phyloP scores from a whole-genome alignment of 1,140 invertebrate genomes.

The Heliconius congener region DNA sequence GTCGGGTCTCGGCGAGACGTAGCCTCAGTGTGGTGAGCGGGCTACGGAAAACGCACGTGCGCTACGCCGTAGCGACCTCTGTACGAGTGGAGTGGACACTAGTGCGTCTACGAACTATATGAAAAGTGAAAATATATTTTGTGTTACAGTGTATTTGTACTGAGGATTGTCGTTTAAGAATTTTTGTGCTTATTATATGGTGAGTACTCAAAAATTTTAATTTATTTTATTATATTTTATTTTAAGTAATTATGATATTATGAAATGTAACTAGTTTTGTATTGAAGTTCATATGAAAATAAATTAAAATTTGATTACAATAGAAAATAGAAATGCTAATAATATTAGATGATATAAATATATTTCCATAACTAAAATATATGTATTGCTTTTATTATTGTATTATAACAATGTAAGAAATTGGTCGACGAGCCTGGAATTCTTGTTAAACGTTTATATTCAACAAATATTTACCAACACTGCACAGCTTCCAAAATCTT shows the following conservation, averaged over 20 bases:
- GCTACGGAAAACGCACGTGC: constrained; percentile 63
- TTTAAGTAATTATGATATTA: background rate
- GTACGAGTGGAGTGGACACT: constrained; percentile 37
- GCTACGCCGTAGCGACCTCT: constrained; percentile 57
- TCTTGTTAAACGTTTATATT: background rate
- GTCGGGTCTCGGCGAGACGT: constrained; percentile 53
- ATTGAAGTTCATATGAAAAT: background rate
- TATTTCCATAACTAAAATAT: no score
- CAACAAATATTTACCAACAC: background rate
- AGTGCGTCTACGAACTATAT: constrained; percentile 35
- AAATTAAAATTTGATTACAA: background rate
- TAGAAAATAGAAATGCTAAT: background rate
- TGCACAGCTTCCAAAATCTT: background rate
- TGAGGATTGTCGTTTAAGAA: constrained; percentile 50
- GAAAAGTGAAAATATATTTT: constrained; percentile 46
- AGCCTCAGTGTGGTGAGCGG: constrained; percentile 59
- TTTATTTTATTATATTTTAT: background rate
- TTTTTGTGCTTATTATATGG: constrained; percentile 60
- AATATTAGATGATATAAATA: no score
- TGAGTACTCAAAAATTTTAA: constrained; percentile 42
- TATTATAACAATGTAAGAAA: background rate
- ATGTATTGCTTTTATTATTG: background rate
- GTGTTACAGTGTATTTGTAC: constrained; percentile 52
- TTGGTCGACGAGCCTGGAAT: background rate
- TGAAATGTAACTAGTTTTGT: background rate